Evolutionary conservation across 2,113 vertebrate species (phyloP).

Genomic region (Labeo catla): DNA sequence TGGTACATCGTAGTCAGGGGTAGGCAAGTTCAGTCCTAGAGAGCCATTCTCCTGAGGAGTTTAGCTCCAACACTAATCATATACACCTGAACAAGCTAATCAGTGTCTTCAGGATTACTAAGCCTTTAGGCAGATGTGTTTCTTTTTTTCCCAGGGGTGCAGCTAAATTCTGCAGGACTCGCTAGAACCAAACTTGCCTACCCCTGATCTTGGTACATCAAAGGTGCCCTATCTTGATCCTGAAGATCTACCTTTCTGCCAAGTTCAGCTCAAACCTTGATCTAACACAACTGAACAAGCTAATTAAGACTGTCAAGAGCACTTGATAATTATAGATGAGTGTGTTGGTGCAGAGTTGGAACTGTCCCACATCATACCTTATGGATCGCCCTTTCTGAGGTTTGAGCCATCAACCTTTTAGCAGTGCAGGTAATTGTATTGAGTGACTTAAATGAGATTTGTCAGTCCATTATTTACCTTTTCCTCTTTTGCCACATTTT

Average conservation of each 20-base stretch:
- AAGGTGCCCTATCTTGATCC: neutral
- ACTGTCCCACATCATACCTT: neutral
- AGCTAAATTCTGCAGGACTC: no score
- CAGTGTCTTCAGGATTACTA: no score
- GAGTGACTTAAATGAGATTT: neutral
- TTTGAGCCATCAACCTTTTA: neutral
- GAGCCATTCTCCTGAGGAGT: no score
- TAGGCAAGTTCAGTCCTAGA: no score
- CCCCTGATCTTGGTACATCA: neutral
- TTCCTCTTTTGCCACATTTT: slow-evolving; percentile 87
- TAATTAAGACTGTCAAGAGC: neutral
- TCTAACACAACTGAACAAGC: neutral
- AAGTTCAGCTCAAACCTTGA: neutral
- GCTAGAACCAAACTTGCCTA: no score
- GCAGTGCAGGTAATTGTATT: neutral
- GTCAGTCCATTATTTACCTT: slow-evolving; percentile 73
- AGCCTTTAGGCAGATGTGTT: no score
- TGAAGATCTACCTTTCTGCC: neutral
- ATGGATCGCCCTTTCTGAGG: neutral
- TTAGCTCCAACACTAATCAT: no score
- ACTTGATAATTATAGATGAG: no score
- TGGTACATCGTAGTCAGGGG: neutral
- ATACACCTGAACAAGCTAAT: no score
- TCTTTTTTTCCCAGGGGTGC: no score
- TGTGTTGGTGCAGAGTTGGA: neutral